Evolutionary conservation across 2,888 invertebrate genomes (phyloP), one percentile per base, ranked within the genome.

Genomic region (Apoda limacodes): DNA sequence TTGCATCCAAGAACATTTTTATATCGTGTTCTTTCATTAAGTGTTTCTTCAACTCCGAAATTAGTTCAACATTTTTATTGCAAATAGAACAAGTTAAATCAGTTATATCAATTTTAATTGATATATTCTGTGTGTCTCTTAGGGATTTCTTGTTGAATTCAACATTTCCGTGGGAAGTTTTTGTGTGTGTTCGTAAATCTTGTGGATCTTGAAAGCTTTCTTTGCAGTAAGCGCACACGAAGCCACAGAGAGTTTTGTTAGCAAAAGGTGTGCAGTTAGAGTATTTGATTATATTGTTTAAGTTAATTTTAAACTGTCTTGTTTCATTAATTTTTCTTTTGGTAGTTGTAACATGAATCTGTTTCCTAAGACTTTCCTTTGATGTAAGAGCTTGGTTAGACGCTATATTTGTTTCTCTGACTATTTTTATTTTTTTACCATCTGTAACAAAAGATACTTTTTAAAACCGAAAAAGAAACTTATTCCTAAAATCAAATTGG

Each of bases 101-200:
- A 0, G 63, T 66, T 3, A 64, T 54, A 32, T 66, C 66, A 1
- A 65, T 40, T 39, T 55, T 59, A 1, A 60, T 43, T 1, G 41
- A 37, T 21, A 55, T 54, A 9, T 50, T 44, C 14, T 46, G 37
- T 4, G 52, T 39, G 1, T 27, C 34, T 15, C 32, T 34, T 25
- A 39, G 37, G 25, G 32, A 39, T 14, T 27, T 36, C 13, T 17
- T 31, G 10, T 35, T 42, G 5, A 20, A 27, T 9, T 25, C 29
- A 5, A n/a, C 5, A 9, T 26, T n/a, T n/a, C n/a, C 30, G 21
- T 43, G 42, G 11, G 28, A 25, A 10, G 39, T 28, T 22, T 42
- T 21, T 0, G 45, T 48, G 24, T 55, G 52, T 0, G 19, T 13
- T 28, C 54, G 48, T 3, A 56, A 44, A 14, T 51, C 46, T 1